Base-by-base conservation (phyloP, 2,113 vertebrate species). In the Takifugu flavidus region DNA sequence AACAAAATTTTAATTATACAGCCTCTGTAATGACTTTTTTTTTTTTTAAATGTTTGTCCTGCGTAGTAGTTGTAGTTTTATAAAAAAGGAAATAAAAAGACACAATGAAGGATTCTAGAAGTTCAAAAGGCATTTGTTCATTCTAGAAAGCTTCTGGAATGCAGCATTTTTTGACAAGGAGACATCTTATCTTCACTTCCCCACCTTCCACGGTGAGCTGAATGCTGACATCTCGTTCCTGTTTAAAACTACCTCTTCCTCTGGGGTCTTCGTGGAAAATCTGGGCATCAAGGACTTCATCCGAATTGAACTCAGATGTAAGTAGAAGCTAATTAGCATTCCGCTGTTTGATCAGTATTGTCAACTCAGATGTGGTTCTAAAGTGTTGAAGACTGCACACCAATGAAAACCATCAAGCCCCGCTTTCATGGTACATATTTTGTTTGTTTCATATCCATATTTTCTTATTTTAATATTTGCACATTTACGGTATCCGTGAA, bases 201-300 rank as follows among this genome's bases (percentile, higher is more conserved):
- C 97, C 5, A 98, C 97, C n/a, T 94, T 99, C 72, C 93, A 95
- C 0, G 97, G 92, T 61, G 95, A 99, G 69, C 89, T 97, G 20
- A 98, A 94, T 2, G 95, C 94, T 4, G 97, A 99, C 66, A 91
- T 98, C 25, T 95, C 95, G 4, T 98, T 98, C 86, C 92, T 96
- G 70, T 99, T 99, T 75, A 99, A 99, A 87, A 99, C 96, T 26
- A 91, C 91, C 8, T 92, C 95, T 12, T 93, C 92, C 0, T 95
- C 94, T 1, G 97, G 96, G 31, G 91, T 98, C 3, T 98, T 98
- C 88, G 85, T 99, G 82, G 97, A 99, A 84, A 99, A 98, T 76
- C 86, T 99, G 53, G 97, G 96, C 70, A 98, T 99, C 78, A 95
- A 94, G 31, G 96, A 98, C 70, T 99, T 98, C 80, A 96, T 99